Percentiles rank a stretch among this genome's conserved stretches.
Evolutionary conservation across 2,797 vertebrate genomes (phyloP).

Genomic region (Coreius guichenoti): DNA sequence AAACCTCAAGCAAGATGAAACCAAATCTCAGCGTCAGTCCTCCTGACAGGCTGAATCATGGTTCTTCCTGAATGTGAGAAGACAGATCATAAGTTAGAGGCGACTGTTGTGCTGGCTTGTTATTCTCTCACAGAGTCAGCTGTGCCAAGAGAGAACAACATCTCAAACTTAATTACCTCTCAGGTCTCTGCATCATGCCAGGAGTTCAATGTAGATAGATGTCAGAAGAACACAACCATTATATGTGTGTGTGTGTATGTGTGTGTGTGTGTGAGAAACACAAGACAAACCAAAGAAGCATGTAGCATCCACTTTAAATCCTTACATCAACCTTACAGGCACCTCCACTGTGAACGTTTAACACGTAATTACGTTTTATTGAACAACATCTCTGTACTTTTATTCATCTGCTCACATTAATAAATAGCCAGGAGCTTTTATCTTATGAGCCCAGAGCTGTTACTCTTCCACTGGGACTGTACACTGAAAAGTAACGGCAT

Average conservation of each 20-base stretch:
- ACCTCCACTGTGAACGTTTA: slow-evolving; percentile 66
- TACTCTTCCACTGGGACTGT: slow-evolving; percentile 75
- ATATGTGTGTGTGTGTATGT: background rate
- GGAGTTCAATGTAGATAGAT: slow-evolving; percentile 78
- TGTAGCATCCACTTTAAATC: slow-evolving; percentile 45
- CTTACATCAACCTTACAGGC: slow-evolving; percentile 65
- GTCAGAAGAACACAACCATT: slow-evolving; percentile 49
- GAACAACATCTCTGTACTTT: slow-evolving; percentile 68
- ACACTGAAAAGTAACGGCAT: slow-evolving; percentile 73
- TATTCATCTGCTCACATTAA: slow-evolving; percentile 71
- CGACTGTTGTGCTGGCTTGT: slow-evolving; percentile 76
- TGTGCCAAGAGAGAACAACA: slow-evolving; percentile 75
- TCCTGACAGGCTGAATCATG: slow-evolving; percentile 71
- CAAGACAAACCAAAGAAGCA: slow-evolving; percentile 2
- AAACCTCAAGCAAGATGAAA: background rate
- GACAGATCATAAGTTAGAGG: slow-evolving; percentile 77
- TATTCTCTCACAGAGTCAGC: slow-evolving; percentile 73
- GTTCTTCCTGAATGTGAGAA: slow-evolving; percentile 69
- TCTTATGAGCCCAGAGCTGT: slow-evolving; percentile 43
- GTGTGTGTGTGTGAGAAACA: background rate
- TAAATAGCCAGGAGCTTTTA: slow-evolving; percentile 65
- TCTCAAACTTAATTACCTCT: slow-evolving; percentile 84
- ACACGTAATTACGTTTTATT: slow-evolving; percentile 69
- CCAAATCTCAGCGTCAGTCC: slow-evolving; percentile 1
- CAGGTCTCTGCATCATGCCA: slow-evolving; percentile 80